Conservation (phyloP, 2,888 invertebrate genomes). For the Bombyx huttoni region DNA sequence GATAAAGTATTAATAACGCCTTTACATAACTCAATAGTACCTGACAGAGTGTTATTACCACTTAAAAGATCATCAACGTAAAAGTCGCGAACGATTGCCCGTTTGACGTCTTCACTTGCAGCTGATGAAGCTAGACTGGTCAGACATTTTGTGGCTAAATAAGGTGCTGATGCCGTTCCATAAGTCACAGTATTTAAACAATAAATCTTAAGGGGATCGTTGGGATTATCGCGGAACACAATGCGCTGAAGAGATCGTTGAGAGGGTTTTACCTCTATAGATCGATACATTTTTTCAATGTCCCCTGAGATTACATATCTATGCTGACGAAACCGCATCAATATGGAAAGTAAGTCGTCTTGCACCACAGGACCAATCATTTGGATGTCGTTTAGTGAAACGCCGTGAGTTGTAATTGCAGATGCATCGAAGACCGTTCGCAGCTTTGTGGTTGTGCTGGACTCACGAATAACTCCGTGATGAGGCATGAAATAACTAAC, state of each 20-base stretch:
- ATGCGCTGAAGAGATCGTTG: conserved; percentile 6
- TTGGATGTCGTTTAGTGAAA: background rate
- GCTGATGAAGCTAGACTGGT: conserved; percentile 6
- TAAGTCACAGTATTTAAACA: conserved; percentile 12
- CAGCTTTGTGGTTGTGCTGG: background rate
- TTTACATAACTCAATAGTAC: conserved; percentile 6
- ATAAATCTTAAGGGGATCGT: too few relatives aligned
- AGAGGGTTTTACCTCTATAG: background rate
- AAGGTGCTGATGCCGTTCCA: conserved; percentile 14
- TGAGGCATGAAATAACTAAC: background rate
- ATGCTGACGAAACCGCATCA: conserved; percentile 4
- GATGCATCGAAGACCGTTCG: background rate
- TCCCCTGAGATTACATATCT: conserved; percentile 3
- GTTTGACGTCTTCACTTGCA: conserved; percentile 4
- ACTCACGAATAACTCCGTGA: background rate
- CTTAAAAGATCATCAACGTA: conserved; percentile 15
- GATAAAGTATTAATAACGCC: conserved; percentile 8
- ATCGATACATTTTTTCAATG: conserved; percentile 6
- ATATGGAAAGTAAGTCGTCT: background rate
- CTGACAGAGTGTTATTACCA: conserved; percentile 6
- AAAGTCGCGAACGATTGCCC: conserved; percentile 7
- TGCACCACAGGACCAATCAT: background rate
- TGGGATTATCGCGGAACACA: conserved; percentile 5
- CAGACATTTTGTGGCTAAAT: conserved; percentile 13
- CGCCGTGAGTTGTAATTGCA: background rate